Conservation (phyloP, 2,113 vertebrate genomes). For the Axis porcinus region DNA sequence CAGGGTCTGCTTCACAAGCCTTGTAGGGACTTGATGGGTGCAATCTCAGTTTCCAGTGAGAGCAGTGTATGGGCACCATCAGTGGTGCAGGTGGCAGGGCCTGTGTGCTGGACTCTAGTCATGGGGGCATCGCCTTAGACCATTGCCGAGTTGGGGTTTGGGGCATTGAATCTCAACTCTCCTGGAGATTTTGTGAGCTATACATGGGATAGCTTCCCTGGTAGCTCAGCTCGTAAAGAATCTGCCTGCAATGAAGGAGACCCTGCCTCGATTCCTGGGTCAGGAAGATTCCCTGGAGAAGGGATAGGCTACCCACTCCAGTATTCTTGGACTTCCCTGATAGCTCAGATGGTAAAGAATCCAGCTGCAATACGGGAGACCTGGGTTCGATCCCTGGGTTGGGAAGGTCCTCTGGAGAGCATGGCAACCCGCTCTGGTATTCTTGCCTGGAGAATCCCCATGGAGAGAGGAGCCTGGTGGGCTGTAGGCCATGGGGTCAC, state of each 20-base stretch:
- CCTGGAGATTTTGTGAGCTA: slow-evolving; percentile 11
- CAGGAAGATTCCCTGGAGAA: background rate
- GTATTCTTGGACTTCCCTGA: background rate
- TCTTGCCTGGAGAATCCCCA: background rate
- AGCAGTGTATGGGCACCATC: background rate
- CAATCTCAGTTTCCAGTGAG: background rate
- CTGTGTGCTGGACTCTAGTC: background rate
- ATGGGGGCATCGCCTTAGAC: background rate
- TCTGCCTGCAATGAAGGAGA: background rate
- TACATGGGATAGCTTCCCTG: background rate
- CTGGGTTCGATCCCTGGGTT: background rate
- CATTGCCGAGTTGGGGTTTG: background rate
- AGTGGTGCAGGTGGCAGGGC: background rate
- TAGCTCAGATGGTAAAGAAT: background rate
- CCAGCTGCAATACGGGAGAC: background rate
- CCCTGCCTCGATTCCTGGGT: background rate
- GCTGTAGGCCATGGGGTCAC: background rate
- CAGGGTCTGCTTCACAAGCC: background rate
- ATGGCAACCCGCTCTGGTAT: background rate
- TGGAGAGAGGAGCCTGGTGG: background rate
- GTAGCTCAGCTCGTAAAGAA: background rate
- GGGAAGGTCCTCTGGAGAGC: background rate
- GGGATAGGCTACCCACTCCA: background rate
- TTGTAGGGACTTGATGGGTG: background rate
- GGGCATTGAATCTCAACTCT: background rate